These are phyloP conservation scores for Chrysolina americana DNA, from an alignment of 2,888 invertebrate species.

Conservation along the genomic window DNA sequence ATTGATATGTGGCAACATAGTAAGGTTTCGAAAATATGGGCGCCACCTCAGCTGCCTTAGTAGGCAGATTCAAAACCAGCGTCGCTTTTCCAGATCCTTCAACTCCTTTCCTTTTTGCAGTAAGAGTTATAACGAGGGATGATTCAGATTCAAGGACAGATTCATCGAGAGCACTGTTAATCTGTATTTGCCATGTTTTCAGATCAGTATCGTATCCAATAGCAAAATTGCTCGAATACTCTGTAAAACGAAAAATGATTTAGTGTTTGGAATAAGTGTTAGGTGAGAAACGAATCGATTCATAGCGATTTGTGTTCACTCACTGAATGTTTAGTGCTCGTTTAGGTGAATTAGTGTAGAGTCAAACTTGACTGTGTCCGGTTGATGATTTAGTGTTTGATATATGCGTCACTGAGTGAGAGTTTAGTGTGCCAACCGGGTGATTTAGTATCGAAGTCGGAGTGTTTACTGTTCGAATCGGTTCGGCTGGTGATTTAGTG, in stretches of 20 bases:
- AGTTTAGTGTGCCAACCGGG: no score
- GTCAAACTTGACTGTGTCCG: background rate
- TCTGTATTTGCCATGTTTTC: slow-evolving; percentile 1
- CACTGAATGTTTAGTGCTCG: no score
- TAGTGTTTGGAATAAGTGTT: background rate
- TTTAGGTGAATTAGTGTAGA: no score
- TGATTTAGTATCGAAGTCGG: no score
- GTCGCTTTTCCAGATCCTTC: slow-evolving; percentile 37
- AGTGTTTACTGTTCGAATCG: no score
- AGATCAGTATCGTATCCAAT: background rate
- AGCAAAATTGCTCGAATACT: background rate
- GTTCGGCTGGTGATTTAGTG: slow-evolving; percentile 4
- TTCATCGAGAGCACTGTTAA: background rate
- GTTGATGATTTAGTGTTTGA: no score
- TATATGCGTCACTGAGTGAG: no score
- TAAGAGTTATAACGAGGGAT: slow-evolving; percentile 42
- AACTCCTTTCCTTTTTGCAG: slow-evolving; percentile 38
- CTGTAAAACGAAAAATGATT: background rate
- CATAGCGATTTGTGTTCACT: no score
- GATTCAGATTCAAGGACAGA: background rate
- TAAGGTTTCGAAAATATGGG: slow-evolving; percentile 39
- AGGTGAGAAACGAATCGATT: background rate
- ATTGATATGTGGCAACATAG: slow-evolving; percentile 34
- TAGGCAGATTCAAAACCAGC: slow-evolving; percentile 42
- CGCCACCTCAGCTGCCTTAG: background rate